Percentiles rank a stretch among this genome's conserved stretches.
Evolutionary conservation across 2,113 vertebrate species (phyloP).

Genomic region (Mormoops blainvillei): DNA sequence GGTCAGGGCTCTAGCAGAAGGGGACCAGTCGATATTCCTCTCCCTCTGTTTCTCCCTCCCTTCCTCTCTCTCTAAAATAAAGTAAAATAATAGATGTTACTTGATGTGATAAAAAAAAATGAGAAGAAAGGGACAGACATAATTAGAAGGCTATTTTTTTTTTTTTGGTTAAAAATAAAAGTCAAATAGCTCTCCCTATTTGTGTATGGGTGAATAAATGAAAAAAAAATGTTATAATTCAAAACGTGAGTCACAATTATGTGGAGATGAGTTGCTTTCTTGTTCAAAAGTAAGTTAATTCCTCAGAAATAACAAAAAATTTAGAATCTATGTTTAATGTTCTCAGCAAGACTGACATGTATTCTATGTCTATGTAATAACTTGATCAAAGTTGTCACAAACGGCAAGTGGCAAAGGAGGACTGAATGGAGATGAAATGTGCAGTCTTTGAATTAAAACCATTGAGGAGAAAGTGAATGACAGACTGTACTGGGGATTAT

Average conservation of each 20-base stretch:
- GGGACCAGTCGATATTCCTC: too few relatives aligned
- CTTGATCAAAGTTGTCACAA: background rate
- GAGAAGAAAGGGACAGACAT: background rate
- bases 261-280: background rate
- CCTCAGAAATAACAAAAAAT: background rate
- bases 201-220: background rate
- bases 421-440: background rate
- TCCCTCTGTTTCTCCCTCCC: too few relatives aligned
- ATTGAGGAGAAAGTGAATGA: background rate
- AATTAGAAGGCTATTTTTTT: too few relatives aligned
- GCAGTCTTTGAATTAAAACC: background rate
- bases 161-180: background rate
- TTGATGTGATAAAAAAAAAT: background rate
- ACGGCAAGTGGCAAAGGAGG: background rate
- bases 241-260: background rate
- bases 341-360: background rate
- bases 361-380: background rate
- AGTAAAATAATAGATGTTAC: background rate
- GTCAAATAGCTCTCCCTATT: background rate
- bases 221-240: background rate
- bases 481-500: background rate
- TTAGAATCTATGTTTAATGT: background rate
- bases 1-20: too few relatives aligned
- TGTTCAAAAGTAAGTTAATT: background rate
- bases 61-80: too few relatives aligned